Evolutionary conservation across 2,113 vertebrate species (phyloP), one percentile per base, ranked within the genome.

Genomic region (Catagonus wagneri): DNA sequence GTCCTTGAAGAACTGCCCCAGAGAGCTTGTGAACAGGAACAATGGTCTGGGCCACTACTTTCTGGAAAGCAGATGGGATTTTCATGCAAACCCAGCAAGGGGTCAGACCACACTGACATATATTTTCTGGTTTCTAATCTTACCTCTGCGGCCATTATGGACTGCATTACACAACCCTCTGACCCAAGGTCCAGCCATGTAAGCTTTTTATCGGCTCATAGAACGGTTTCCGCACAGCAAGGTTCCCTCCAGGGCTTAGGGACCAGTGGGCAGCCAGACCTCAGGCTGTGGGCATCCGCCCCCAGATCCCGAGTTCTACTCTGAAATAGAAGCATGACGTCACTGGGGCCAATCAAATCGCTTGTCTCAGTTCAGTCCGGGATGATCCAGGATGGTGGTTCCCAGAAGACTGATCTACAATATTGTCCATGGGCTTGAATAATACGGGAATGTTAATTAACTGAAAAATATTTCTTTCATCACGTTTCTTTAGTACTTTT

Each of bases 61-160:
- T 97, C 96, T 98, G 96, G 97, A 97, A 97, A 97, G 92, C 90
- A 81, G 90, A 93, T 94, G 76, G 56, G 88, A 95, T 95, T 97
- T 96, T 85, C 74, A 50, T 97, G 86, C 97, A 96, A 97, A 97
- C 97, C 85, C 90, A 72, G 83, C 65, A 81, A 97, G 81, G 90
- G 97, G 95, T 97, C 95, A 97, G 96, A 95, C 96, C 95, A 95
- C 95, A 98, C 66, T 97, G 97, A 97, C 90, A 96, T 97, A 96
- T 66, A 96, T 97, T 97, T 97, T 96, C 71, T 97, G 97, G 93
- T 92, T 98, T 97, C 68, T 96, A 96, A 88, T 90, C 96, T 96
- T 94, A 85, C 90, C 83, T 95, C 80, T 72, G 93, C 78, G 97
- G 78, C 95, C 93, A 97, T 83, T 97, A 93, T 63, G 93, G 94